Conservation (phyloP, 2,113 vertebrate genomes). For the Tachycineta bicolor region DNA sequence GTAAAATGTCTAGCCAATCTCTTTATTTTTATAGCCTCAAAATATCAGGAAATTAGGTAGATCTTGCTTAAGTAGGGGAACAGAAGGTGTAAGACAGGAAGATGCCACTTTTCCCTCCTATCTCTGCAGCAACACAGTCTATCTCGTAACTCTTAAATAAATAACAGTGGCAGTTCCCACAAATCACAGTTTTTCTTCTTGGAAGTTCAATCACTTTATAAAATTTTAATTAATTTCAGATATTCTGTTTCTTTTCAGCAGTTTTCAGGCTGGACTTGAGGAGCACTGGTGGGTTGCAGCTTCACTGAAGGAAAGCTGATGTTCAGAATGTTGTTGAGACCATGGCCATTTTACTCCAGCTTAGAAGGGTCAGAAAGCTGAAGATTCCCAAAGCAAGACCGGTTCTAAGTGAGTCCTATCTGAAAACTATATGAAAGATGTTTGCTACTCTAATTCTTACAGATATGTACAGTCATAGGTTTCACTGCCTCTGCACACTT, state of each 20-base stretch:
- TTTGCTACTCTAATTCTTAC: neutral
- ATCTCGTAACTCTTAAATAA: neutral
- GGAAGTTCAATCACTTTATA: neutral
- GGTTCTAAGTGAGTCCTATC: neutral
- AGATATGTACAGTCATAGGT: neutral
- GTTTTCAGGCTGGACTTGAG: neutral
- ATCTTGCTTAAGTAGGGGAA: neutral
- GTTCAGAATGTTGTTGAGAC: neutral
- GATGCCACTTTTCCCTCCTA: neutral
- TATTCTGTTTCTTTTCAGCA: neutral
- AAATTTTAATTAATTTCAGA: neutral
- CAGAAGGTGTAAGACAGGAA: neutral
- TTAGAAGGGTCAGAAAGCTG: neutral
- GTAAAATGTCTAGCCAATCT: neutral
- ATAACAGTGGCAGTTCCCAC: neutral
- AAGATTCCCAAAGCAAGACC: neutral
- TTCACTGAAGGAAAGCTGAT: neutral
- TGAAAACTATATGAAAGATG: neutral
- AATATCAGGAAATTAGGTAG: neutral
- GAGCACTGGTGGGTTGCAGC: neutral
- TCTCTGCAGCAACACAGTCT: neutral
- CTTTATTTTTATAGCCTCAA: neutral
- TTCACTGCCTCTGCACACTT: neutral
- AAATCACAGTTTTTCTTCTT: neutral
- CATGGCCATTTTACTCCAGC: neutral